Evolutionary conservation across 2,888 invertebrate species (phyloP).

Genomic region (Andricus curvator): DNA sequence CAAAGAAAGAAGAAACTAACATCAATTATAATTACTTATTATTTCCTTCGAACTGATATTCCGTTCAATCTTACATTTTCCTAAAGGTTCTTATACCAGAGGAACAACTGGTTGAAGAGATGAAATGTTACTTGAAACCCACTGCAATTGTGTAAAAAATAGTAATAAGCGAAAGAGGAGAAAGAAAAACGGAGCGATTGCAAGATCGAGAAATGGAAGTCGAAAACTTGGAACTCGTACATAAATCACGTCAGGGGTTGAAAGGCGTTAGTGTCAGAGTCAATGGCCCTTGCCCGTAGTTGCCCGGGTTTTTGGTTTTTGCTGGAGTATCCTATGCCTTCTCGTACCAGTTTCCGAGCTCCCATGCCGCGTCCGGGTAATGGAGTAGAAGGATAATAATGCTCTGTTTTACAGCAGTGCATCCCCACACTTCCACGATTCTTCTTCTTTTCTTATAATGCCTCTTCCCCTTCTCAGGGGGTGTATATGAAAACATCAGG

Average conservation of each 20-base stretch:
- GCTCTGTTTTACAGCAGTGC: constrained; percentile 71
- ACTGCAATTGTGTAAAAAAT: constrained; percentile 23
- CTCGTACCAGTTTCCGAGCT: constrained; percentile 45
- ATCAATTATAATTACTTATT: too few species aligned
- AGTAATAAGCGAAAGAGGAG: constrained; percentile 22
- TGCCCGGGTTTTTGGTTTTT: constrained; percentile 73
- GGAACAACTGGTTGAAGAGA: neutral
- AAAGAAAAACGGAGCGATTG: neutral
- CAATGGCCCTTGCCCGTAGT: constrained; percentile 73
- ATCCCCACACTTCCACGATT: constrained; percentile 47
- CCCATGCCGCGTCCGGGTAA: constrained; percentile 66
- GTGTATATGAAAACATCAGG: constrained; percentile 68
- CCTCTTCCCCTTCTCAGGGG: constrained; percentile 49
- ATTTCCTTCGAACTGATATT: neutral
- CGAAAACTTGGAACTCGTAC: constrained; percentile 64
- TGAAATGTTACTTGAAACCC: neutral
- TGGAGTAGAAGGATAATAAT: constrained; percentile 75
- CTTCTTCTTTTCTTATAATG: constrained; percentile 42
- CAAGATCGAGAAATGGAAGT: constrained; percentile 58
- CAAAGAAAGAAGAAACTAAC: too few species aligned
- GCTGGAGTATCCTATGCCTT: constrained; percentile 57
- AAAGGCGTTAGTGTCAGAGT: constrained; percentile 70
- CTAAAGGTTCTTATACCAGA: neutral
- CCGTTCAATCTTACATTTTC: neutral
- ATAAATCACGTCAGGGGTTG: constrained; percentile 69